Evolutionary conservation across 2,888 invertebrate species (phyloP).

Genomic region (Drosophila algonquin): DNA sequence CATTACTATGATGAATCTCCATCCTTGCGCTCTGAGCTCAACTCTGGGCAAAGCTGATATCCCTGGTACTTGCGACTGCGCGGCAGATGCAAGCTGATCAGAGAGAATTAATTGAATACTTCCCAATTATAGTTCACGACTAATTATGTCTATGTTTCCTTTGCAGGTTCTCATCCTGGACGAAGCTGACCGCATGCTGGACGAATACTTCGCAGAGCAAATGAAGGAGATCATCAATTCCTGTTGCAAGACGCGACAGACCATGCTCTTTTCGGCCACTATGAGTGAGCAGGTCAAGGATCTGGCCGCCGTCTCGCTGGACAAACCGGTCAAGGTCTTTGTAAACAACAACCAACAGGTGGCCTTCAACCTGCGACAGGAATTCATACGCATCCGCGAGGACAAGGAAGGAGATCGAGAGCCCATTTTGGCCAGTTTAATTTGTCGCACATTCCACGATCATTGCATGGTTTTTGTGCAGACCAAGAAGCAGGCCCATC

Average conservation of each 20-base stretch:
- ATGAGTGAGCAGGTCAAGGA: constrained; percentile 99
- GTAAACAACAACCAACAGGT: constrained; percentile 98
- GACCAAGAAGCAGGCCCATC: constrained; percentile 97
- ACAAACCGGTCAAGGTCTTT: constrained; percentile 96
- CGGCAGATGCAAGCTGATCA: constrained; percentile 72
- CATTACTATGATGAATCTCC: constrained; percentile 77
- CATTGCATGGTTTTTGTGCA: constrained; percentile 97
- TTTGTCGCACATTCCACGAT: constrained; percentile 95
- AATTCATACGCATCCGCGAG: constrained; percentile 96
- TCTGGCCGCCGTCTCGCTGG: constrained; percentile 95
- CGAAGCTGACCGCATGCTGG: constrained; percentile 94
- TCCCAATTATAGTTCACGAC: too few relatives aligned
- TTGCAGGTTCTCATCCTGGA: constrained; percentile 86
- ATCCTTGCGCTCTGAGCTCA: constrained; percentile 84
- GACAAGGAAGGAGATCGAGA: constrained; percentile 96
- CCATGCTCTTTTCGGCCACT: constrained; percentile 98
- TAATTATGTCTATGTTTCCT: neutral
- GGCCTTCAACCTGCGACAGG: constrained; percentile 97
- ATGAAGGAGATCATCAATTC: constrained; percentile 99
- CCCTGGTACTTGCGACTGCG: constrained; percentile 56
- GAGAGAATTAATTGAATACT: rapidly evolving
- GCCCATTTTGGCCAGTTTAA: constrained; percentile 92
- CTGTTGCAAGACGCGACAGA: constrained; percentile 95
- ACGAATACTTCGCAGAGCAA: constrained; percentile 99
- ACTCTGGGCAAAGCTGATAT: constrained; percentile 36